Conservation (phyloP, 1,140 invertebrate genomes). For the Adelges cooleyi region DNA sequence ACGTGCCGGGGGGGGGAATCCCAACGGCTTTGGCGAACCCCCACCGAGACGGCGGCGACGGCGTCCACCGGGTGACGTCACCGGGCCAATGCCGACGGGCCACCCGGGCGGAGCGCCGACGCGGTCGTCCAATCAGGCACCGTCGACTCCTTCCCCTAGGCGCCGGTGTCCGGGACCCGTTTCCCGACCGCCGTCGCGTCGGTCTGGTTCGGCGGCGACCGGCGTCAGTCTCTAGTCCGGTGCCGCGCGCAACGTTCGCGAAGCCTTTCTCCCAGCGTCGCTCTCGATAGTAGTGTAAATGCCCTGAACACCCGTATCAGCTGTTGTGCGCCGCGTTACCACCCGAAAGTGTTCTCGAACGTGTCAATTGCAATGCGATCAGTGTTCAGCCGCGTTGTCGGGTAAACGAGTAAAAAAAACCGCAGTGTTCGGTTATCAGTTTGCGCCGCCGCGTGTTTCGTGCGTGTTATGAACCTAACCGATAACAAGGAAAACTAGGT, state of each 20-base stretch:
- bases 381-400: too few relatives aligned
- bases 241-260: background rate
- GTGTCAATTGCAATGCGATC: too few relatives aligned
- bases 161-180: background rate
- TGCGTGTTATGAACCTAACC: too few relatives aligned
- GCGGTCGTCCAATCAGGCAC: background rate
- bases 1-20: background rate
- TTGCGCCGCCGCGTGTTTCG: too few relatives aligned
- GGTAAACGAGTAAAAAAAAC: too few relatives aligned
- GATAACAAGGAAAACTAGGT: too few relatives aligned
- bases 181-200: constrained; percentile 12
- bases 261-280: constrained; percentile 4
- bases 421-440: too few relatives aligned
- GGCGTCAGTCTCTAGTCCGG: constrained; percentile 14
- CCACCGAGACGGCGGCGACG: background rate
- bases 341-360: too few relatives aligned
- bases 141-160: background rate
- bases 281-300: background rate
- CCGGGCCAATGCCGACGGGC: constrained; percentile 6
- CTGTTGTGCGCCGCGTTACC: too few relatives aligned
- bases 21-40: background rate
- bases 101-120: background rate
- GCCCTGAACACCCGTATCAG: background rate
- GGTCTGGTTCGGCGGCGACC: constrained; percentile 23
- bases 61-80: background rate